Evolutionary conservation across 2,888 invertebrate species (phyloP), one percentile per base, ranked within the genome.

Genomic region (Hypercompe scribonia): DNA sequence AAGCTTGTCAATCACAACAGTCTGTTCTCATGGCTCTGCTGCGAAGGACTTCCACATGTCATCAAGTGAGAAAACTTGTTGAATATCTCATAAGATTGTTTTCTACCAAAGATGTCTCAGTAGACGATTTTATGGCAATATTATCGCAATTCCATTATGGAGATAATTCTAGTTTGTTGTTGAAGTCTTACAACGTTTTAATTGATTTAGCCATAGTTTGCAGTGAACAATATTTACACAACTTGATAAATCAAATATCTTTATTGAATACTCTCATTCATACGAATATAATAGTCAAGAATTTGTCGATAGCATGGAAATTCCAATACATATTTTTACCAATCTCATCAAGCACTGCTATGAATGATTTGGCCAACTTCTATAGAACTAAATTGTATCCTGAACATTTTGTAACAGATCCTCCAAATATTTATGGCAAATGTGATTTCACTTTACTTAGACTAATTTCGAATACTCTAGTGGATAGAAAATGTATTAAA

Each of bases 271-370:
- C 92, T 65, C 86, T 95, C 67, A 86, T 93, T 70, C 92, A 94
- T 82, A 85, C 90, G 42, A 91, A 90, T 78, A 86, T 92, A 63
- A 87, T 91, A 71, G 87, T 94, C 34, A 94, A 93, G 80, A 94
- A 95, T 81, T 85, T 95, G 69, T 90, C 94, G 54, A 86, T 93
- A 24, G 91, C 90, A 67, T 95, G 95, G 95, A 95, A 95, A 81
- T 95, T 94, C 78, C 93, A 94, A 77, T 95, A 95, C 71, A 89
- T 95, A 81, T 94, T 90, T 87, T 87, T 95, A 76, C 93, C 94
- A 1, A 92, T 95, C 88, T 91, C 93, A 2, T 93, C 94, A 69
- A 88, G 89, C 70, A 89, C 88, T 64, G 90, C 91, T 65, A 86
- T 93, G 70, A 93, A 94, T 81, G 91, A 92, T 80, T 89, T 94